Conservation (phyloP, 2,888 invertebrate species). For the Rhingia campestris region DNA sequence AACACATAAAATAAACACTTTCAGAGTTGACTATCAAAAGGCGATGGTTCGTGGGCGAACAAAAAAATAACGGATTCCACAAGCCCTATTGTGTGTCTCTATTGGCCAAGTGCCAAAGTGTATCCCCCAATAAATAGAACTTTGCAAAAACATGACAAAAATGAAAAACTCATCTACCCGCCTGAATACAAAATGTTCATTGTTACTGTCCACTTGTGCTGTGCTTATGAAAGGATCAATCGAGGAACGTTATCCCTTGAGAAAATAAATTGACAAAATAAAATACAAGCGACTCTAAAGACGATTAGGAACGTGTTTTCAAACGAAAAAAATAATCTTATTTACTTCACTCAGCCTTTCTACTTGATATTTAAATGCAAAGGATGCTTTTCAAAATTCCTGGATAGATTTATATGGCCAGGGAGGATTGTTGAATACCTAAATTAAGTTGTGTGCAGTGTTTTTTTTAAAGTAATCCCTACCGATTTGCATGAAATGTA, state of each 20-base stretch:
- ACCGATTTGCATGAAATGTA: too few species aligned
- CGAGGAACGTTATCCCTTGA: slow-evolving; percentile 15
- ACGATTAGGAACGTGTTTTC: slow-evolving; percentile 7
- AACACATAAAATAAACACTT: slow-evolving; percentile 8
- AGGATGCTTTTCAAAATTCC: too few species aligned
- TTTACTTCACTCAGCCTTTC: slow-evolving; percentile 12
- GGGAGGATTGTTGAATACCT: too few species aligned
- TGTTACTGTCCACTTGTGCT: slow-evolving; percentile 11
- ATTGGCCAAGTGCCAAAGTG: slow-evolving; percentile 16
- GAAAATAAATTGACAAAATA: not conserved
- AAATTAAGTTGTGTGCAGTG: too few species aligned
- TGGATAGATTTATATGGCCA: too few species aligned
- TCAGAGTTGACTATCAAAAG: slow-evolving; percentile 10
- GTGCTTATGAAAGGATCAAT: slow-evolving; percentile 27
- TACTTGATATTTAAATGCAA: not conserved
- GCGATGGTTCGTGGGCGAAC: not conserved
- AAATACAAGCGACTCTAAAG: not conserved
- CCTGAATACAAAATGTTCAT: not conserved
- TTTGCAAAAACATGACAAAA: not conserved
- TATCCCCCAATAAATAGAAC: not conserved
- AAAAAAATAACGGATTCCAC: not conserved
- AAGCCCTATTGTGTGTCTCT: not conserved
- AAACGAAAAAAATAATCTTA: not conserved
- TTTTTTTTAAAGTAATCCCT: too few species aligned
- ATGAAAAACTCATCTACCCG: slow-evolving; percentile 4